phyloP scores from a whole-genome alignment of 2,113 vertebrate genomes.

The Otolemur garnettii region DNA sequence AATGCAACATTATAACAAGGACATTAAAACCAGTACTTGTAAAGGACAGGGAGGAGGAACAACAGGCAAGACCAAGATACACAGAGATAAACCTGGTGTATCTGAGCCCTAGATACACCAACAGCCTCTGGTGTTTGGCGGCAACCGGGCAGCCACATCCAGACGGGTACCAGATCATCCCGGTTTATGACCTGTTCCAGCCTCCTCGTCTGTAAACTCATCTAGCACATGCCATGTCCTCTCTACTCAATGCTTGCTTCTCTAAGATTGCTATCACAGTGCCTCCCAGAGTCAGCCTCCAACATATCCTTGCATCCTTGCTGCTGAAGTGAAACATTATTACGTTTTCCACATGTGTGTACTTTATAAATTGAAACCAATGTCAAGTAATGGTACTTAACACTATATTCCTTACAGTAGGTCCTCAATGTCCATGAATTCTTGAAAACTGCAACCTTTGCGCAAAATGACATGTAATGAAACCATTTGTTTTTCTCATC shows the following conservation, averaged over 20 bases:
- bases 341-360: neutral
- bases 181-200: neutral
- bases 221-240: neutral
- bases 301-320: neutral
- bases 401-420: neutral
- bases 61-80: too few species aligned
- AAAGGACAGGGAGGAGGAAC: neutral
- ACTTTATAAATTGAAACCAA: neutral
- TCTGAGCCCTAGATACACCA: too few species aligned
- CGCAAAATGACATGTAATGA: neutral
- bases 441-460: too few species aligned
- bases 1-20: neutral
- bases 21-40: neutral
- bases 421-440: too few species aligned
- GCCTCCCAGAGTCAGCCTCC: neutral
- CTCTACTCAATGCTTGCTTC: neutral
- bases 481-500: neutral
- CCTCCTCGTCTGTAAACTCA: neutral
- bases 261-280: neutral
- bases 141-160: neutral
- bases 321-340: neutral
- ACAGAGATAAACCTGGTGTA: too few species aligned
- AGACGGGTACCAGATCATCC: neutral
- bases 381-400: constrained; percentile 15
- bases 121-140: neutral